Evolutionary conservation across 2,797 vertebrate species (phyloP).

Genomic region (Bradypodion ventrale): DNA sequence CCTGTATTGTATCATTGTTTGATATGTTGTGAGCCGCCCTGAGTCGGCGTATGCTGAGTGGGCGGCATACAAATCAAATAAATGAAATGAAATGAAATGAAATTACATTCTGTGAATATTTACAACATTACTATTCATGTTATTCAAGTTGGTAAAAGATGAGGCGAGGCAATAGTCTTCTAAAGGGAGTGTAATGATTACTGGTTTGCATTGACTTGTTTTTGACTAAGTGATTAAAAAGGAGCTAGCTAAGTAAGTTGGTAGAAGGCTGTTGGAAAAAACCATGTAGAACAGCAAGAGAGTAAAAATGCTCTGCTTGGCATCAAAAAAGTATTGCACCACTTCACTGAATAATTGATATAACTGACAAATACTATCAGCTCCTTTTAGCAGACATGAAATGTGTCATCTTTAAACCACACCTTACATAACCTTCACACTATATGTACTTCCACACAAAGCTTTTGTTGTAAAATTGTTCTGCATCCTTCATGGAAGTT

Average conservation of each 20-base stretch:
- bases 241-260: not conserved
- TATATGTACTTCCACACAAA: not conserved
- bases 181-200: not conserved
- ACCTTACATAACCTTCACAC: not conserved
- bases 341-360: conserved; percentile 10
- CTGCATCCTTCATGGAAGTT: not conserved
- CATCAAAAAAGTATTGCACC: not conserved
- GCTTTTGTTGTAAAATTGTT: not conserved
- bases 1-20: too few species aligned
- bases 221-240: conserved; percentile 18
- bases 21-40: too few species aligned
- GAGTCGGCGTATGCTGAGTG: too few species aligned
- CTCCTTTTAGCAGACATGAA: not conserved
- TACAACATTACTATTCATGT: not conserved
- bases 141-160: not conserved
- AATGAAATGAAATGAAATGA: too few species aligned
- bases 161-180: not conserved
- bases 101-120: not conserved
- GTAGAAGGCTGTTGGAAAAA: not conserved
- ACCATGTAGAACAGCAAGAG: not conserved
- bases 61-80: too few species aligned
- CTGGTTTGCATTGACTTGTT: not conserved
- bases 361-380: not conserved
- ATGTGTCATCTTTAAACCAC: not conserved
- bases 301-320: not conserved